Evolutionary conservation across 2,113 vertebrate species (phyloP), one percentile per base, ranked within the genome.

Genomic region (Epinephelus moara): DNA sequence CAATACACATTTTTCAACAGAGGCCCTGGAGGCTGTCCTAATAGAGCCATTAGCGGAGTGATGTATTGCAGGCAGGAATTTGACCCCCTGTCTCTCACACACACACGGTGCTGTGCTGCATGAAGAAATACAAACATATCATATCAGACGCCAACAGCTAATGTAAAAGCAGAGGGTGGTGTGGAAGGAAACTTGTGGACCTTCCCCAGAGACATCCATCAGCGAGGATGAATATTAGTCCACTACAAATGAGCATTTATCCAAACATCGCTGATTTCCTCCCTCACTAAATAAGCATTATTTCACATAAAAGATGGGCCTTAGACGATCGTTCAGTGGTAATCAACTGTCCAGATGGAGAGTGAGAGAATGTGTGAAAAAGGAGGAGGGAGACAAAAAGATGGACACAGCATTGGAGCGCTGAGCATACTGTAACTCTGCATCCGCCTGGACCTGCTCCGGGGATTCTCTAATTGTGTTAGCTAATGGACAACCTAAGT

Each of bases 1-100:
- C 94, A 95, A 95, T 93, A 92, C 90, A 92, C 91, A 93, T 94
- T 94, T 95, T 92, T 95, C 94, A 95, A 93, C 92, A 92, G 88
- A 70, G 85, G 86, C 83, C 72, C 88, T 62, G 4, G 84, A 88
- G 91, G 88, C 88, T 86, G 82, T 71, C 78, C 89, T 95, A 95
- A 95, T 95, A 93, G 93, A 89, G 85, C 94, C 94, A 95, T 96
- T 95, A 95, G 87, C 57, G 1, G 73, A 61, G 86, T 94, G 94
- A 95, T 94, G 92, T 92, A 94, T 92, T 86, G 86, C 77, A 75
- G 85, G 78, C 82, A 83, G 84, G 64, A 93, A 93, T 85, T 87
- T 94, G 94, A 94, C 93, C 93, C 91, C 90, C 75, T 64, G 82
- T 91, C 83, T 71, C 50, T 72, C 66, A 68, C 25, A 50, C 49